These are phyloP conservation scores for Lasioglossum vierecki DNA, from an alignment of 2,888 invertebrate species.

Conservation along the genomic window DNA sequence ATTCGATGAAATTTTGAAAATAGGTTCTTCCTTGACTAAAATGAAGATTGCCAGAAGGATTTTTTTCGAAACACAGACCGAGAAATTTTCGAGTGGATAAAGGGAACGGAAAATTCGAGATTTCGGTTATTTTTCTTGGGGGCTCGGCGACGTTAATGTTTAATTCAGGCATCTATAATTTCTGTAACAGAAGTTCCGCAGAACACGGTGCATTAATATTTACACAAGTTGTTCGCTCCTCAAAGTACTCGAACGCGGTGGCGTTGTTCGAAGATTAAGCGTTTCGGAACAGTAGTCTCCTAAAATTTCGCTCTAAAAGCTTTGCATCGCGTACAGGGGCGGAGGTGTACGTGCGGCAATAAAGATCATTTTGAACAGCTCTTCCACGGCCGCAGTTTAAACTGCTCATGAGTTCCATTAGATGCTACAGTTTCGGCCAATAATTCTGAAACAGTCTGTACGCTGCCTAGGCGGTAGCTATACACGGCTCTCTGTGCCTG, in stretches of 20 bases:
- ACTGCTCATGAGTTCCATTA: neutral
- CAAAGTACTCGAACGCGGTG: neutral
- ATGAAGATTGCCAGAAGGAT: no score
- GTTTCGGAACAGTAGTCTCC: neutral
- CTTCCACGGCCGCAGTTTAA: neutral
- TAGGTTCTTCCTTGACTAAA: no score
- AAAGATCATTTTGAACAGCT: conserved; percentile 11
- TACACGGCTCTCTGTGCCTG: neutral
- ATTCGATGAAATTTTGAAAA: no score
- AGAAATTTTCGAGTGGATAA: no score
- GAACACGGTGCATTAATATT: neutral
- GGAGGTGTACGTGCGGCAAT: neutral
- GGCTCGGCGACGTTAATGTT: neutral
- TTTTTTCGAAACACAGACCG: no score
- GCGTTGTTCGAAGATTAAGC: neutral
- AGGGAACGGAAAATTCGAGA: neutral
- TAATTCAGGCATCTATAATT: neutral
- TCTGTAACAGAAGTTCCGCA: neutral
- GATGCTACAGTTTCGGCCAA: neutral
- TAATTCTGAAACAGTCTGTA: conserved; percentile 19
- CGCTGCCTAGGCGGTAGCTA: neutral
- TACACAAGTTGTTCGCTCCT: neutral
- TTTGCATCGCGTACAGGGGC: neutral
- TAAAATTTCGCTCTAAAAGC: conserved; percentile 9
- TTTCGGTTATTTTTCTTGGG: neutral